Evolutionary conservation across 2,888 invertebrate genomes (phyloP).

Genomic region (Julus scandinavius): DNA sequence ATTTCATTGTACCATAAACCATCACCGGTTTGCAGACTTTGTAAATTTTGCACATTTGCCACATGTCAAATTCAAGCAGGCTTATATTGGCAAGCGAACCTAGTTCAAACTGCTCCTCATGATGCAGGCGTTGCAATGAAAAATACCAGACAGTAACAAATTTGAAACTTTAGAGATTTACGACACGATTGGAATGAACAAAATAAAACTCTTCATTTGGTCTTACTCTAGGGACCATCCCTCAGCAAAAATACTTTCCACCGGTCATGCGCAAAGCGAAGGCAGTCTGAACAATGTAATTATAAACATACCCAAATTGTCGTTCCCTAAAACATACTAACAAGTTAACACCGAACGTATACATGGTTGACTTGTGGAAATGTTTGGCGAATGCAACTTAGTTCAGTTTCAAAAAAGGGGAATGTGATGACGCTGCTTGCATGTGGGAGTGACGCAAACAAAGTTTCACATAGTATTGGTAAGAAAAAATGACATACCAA

Average conservation of each 20-base stretch:
- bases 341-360: background rate
- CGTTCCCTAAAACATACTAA: background rate
- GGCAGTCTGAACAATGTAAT: background rate
- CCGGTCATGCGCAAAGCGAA: background rate
- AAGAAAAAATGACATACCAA: too few relatives aligned
- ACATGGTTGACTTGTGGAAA: background rate
- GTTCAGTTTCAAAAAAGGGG: background rate
- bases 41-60: slow-evolving; percentile 1
- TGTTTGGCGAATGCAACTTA: background rate
- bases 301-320: background rate
- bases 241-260: background rate
- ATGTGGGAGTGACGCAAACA: background rate
- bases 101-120: background rate
- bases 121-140: background rate
- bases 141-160: slow-evolving; percentile 28
- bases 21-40: slow-evolving; percentile 16
- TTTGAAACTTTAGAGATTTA: slow-evolving; percentile 7
- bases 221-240: slow-evolving; percentile 9
- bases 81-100: background rate
- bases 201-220: background rate
- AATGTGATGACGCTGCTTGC: background rate
- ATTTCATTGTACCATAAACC: slow-evolving; percentile 25
- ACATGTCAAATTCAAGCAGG: slow-evolving; percentile 1
- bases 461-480: background rate
- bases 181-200: background rate